Conservation (phyloP, 2,888 invertebrate genomes). For the Mycalesis mineus region DNA sequence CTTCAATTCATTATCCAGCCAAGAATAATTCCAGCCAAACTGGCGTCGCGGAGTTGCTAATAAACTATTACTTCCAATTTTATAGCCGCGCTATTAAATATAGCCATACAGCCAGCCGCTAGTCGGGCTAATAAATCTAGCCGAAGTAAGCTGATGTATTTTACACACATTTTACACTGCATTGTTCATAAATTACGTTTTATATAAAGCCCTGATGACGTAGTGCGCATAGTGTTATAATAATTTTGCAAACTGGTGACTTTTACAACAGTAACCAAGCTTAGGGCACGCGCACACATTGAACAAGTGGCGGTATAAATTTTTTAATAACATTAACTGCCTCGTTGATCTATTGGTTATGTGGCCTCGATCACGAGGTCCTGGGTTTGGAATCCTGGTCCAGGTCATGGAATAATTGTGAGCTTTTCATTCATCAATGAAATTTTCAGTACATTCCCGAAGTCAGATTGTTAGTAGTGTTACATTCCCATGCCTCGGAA, state of each 20-base stretch:
- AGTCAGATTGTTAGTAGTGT: too few species aligned
- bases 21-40: slow-evolving; percentile 15
- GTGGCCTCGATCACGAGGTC: too few species aligned
- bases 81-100: slow-evolving; percentile 24
- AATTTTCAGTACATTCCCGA: too few species aligned
- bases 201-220: slow-evolving; percentile 21
- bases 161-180: slow-evolving; percentile 14
- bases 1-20: slow-evolving; percentile 13
- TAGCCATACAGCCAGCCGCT: slow-evolving; percentile 9
- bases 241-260: background rate
- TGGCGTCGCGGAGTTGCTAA: slow-evolving; percentile 21
- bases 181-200: slow-evolving; percentile 11
- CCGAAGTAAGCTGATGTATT: slow-evolving; percentile 3
- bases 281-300: too few species aligned
- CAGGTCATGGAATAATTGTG: too few species aligned
- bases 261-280: background rate
- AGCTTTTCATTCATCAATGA: too few species aligned
- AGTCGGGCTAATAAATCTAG: slow-evolving; percentile 19
- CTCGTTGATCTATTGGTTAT: too few species aligned
- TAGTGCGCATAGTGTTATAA: slow-evolving; percentile 20
- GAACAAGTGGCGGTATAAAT: too few species aligned
- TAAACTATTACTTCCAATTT: slow-evolving; percentile 27
- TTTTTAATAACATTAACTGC: too few species aligned
- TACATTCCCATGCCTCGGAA: too few species aligned
- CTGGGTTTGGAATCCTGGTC: too few species aligned